These are phyloP conservation scores for Tryphoninae sp. DNA, from an alignment of 2,888 invertebrate species.

Conservation along the genomic window DNA sequence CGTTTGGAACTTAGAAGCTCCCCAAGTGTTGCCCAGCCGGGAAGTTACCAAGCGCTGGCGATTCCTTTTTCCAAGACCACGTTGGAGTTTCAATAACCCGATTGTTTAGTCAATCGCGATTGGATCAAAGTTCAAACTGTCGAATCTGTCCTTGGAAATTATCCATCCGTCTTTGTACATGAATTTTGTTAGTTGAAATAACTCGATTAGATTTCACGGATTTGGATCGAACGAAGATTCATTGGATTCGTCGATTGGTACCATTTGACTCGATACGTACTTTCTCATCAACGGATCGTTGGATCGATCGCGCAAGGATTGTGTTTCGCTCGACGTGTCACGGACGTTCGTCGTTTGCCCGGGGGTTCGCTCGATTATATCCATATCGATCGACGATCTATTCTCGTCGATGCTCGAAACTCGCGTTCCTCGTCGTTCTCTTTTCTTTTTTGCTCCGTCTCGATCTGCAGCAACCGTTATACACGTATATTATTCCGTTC, in stretches of 20 bases:
- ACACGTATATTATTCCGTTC: not conserved
- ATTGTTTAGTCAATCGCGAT: too few relatives aligned
- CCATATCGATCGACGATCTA: constrained; percentile 44
- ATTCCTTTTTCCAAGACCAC: too few relatives aligned
- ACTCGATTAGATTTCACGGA: too few relatives aligned
- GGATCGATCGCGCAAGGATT: not conserved
- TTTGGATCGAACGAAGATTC: too few relatives aligned
- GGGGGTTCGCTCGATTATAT: not conserved
- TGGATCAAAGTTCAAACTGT: too few relatives aligned
- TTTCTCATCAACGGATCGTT: not conserved
- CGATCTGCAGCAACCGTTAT: not conserved
- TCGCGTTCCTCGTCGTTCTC: constrained; percentile 6
- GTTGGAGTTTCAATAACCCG: too few relatives aligned
- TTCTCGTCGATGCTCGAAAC: constrained; percentile 37
- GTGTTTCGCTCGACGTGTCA: constrained; percentile 25
- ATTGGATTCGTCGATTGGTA: too few relatives aligned
- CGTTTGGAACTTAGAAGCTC: constrained; percentile 55
- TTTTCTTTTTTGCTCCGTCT: not conserved
- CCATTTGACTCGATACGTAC: too few relatives aligned
- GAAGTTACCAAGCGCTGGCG: not conserved
- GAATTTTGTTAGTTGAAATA: too few relatives aligned
- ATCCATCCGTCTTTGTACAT: too few relatives aligned
- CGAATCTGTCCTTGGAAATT: too few relatives aligned
- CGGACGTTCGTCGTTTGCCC: not conserved
- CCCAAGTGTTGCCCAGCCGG: constrained; percentile 30